Base-by-base conservation (phyloP, 1,140 invertebrate species). In the Olivierus martensii region DNA sequence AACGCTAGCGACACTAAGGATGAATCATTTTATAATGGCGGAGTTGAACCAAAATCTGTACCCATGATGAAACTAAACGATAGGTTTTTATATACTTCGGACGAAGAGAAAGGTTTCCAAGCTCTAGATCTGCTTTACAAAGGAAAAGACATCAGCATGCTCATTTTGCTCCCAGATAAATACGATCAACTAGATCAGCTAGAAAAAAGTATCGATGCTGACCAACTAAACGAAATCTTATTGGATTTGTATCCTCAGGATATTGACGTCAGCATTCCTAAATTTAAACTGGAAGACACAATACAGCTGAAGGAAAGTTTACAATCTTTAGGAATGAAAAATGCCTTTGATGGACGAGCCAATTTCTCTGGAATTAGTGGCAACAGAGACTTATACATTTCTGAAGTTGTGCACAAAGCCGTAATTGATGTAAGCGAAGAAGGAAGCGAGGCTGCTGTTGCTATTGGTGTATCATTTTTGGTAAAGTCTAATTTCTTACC, bases 401-500 rank as follows among this genome's bases (percentile, higher is more conserved):
- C 55, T 2, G 39, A 64, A 17, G 65, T 71, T 11, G 56, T 72
- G n/a, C 74, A 77, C 53, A 72, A 75, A 60, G 71, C 76, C 3
- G 67, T 74, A 45, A 69, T 78, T 3, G 74, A 77, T 47, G 67
- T 88, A 2, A 79, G 79, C n/a, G 83, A 85, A 65, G 73, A 73
- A 36, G 83, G 82, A 14, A 84, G 82, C 0, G 79, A 80, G 61
- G 80, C 79, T 2, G 79, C 79, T 0, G 81, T 81, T 0, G 74
- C 76, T 0, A 81, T 80, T 0, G 63, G 69, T 0, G 68, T 78
- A 28, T 35, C 51, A 11, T 15, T 47, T 2, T 34, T 68, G 62
- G 6, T 38, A 15, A 17, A 9, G 15, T 41, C 9, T n/a, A n/a
- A 42, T 51, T 6, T 17, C 52, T n/a, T n/a, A n/a, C n/a, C n/a